Conservation (phyloP, 2,888 invertebrate species). For the Eristalis arbustorum region DNA sequence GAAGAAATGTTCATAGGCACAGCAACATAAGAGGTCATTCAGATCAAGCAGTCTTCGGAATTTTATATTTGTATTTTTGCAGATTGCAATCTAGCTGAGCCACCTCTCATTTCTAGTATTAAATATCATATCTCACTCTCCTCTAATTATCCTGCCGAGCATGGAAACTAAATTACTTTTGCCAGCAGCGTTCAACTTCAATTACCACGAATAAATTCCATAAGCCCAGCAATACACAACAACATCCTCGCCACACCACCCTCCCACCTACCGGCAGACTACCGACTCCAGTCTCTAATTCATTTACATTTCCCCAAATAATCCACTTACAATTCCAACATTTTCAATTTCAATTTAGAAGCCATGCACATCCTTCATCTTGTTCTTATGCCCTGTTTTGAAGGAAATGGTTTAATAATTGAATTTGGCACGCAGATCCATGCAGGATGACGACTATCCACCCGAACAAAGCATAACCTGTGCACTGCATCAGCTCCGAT, state of each 20-base stretch:
- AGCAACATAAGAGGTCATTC: too few species aligned
- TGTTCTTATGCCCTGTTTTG: constrained; percentile 44
- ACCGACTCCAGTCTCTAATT: constrained; percentile 49
- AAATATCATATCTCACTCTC: neutral
- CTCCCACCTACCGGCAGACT: neutral
- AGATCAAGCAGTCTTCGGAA: neutral
- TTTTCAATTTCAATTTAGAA: constrained; percentile 65
- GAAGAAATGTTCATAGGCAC: too few species aligned
- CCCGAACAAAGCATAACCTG: constrained; percentile 18
- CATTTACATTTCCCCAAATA: constrained; percentile 63
- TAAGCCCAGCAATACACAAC: constrained; percentile 12
- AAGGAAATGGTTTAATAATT: constrained; percentile 67
- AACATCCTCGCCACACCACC: neutral
- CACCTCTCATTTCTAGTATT: neutral
- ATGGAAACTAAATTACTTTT: constrained; percentile 62
- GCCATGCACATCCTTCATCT: constrained; percentile 47
- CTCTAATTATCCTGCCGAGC: neutral
- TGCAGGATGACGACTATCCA: constrained; percentile 8
- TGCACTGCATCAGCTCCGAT: constrained; percentile 1
- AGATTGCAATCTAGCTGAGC: neutral
- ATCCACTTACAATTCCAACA: constrained; percentile 65
- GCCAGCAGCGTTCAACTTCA: constrained; percentile 52
- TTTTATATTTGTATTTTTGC: neutral
- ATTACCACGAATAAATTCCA: constrained; percentile 58
- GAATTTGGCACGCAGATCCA: constrained; percentile 60